A percentile compares a stretch with the other conserved stretches of the same genome.
These are phyloP conservation scores for Catharus minimus DNA, from an alignment of 2,113 vertebrate species.

Conservation along the genomic window DNA sequence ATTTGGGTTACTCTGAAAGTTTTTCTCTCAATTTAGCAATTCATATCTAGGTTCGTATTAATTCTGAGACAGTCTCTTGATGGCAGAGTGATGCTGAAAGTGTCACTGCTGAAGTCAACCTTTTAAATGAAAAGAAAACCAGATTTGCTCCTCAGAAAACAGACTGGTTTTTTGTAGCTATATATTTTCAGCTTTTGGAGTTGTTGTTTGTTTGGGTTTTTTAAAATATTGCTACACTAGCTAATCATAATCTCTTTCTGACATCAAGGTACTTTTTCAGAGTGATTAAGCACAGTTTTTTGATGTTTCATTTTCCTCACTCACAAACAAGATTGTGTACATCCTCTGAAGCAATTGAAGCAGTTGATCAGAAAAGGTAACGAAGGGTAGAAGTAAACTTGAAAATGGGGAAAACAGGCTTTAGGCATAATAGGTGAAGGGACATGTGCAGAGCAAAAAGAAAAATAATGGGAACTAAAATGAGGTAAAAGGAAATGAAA, in stretches of 20 bases:
- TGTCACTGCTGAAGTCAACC: background rate
- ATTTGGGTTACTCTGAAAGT: background rate
- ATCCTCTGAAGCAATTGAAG: background rate
- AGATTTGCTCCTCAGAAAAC: background rate
- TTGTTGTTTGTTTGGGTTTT: background rate
- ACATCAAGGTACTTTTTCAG: background rate
- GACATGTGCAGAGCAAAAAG: background rate
- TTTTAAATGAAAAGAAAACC: background rate
- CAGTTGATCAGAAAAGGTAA: background rate
- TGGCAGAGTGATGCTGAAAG: background rate
- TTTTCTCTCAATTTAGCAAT: background rate
- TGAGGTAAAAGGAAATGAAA: background rate
- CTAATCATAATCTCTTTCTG: background rate
- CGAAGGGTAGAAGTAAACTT: background rate
- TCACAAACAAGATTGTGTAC: background rate
- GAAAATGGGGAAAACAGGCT: accelerated
- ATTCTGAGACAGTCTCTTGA: background rate
- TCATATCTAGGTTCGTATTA: background rate
- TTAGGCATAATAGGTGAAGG: background rate
- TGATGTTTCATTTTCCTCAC: background rate
- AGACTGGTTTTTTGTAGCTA: background rate
- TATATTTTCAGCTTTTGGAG: background rate
- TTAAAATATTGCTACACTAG: accelerated
- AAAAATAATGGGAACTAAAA: background rate
- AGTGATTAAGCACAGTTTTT: background rate